These are phyloP conservation scores for Helicolenus hilgendorfi DNA, from an alignment of 2,797 vertebrate genomes.

Conservation along the genomic window DNA sequence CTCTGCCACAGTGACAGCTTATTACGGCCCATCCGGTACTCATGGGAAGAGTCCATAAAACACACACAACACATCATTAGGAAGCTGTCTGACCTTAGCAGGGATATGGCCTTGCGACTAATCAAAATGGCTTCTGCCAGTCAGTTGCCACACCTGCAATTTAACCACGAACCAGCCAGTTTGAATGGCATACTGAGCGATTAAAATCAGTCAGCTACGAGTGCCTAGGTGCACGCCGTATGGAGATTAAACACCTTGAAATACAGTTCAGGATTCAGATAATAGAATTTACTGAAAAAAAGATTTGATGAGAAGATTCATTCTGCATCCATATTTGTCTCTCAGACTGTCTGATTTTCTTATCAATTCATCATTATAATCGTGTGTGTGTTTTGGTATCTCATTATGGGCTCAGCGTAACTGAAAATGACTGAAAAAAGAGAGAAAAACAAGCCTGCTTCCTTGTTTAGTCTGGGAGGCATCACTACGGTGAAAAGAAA, in stretches of 20 bases:
- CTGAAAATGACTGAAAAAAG: constrained; percentile 15
- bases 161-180: constrained; percentile 18
- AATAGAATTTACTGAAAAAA: background rate
- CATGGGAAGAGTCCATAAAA: constrained; percentile 67
- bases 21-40: constrained; percentile 55
- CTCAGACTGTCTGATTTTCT: background rate
- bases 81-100: constrained; percentile 63
- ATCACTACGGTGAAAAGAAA: constrained; percentile 42
- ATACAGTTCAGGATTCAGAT: background rate
- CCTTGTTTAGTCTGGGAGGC: constrained; percentile 51
- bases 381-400: background rate
- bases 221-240: background rate
- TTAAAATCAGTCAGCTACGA: constrained; percentile 6
- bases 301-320: background rate
- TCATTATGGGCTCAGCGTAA: background rate
- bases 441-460: constrained; percentile 18
- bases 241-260: background rate
- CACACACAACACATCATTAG: constrained; percentile 72
- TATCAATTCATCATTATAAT: constrained; percentile 10
- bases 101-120: constrained; percentile 31
- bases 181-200: background rate
- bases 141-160: constrained; percentile 24
- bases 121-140: constrained; percentile 70
- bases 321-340: background rate
- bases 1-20: constrained; percentile 62